Evolutionary conservation across 2,888 invertebrate species (phyloP).

Genomic region (Eutolmus rufibarbis): DNA sequence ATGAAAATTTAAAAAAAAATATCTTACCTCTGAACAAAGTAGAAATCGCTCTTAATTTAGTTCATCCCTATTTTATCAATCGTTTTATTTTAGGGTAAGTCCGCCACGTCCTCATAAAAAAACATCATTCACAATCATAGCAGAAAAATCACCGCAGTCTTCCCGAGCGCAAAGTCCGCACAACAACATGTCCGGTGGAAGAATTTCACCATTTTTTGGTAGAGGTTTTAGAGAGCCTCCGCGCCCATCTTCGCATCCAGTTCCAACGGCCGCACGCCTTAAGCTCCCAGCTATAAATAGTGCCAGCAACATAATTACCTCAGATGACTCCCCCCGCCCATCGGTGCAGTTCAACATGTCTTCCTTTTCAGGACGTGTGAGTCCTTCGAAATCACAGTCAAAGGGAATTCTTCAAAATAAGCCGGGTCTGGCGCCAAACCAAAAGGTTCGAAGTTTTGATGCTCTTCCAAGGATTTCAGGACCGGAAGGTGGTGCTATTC

Average conservation of each 20-base stretch:
- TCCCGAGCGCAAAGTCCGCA: constrained; percentile 65
- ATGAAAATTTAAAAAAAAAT: too few relatives aligned
- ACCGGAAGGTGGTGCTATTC: constrained; percentile 55
- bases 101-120: constrained; percentile 68
- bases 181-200: constrained; percentile 63
- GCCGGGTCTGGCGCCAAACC: constrained; percentile 45
- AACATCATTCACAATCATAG: constrained; percentile 74
- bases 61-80: not conserved
- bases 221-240: constrained; percentile 63
- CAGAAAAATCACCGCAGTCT: constrained; percentile 66
- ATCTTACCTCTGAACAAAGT: not conserved
- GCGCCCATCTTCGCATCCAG: constrained; percentile 48
- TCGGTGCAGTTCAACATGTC: constrained; percentile 61
- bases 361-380: constrained; percentile 45
- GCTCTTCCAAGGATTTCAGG: constrained; percentile 57
- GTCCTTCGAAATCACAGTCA: constrained; percentile 49
- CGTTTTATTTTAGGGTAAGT: constrained; percentile 53
- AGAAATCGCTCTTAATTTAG: not conserved
- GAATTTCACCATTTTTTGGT: constrained; percentile 71
- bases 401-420: constrained; percentile 58
- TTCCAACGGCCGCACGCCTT: constrained; percentile 51
- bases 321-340: constrained; percentile 59
- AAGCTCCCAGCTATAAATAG: constrained; percentile 51
- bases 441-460: constrained; percentile 56
- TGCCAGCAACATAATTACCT: constrained; percentile 42